Evolutionary conservation across 2,113 vertebrate species (phyloP).

Genomic region (Nipponia nippon): DNA sequence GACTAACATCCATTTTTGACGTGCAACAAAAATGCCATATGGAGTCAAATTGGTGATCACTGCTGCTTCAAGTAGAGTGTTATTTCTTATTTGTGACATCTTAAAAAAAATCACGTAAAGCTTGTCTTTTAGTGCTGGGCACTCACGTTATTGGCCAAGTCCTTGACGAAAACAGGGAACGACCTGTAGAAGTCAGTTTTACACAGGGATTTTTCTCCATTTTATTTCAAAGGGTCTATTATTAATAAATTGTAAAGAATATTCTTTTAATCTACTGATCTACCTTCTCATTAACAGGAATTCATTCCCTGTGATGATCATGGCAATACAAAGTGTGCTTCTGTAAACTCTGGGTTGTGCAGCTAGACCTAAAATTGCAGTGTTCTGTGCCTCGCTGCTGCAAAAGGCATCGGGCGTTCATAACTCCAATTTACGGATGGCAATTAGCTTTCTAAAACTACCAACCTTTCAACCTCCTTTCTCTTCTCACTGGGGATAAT

Average conservation of each 20-base stretch:
- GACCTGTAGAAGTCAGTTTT: not conserved
- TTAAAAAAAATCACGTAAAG: not conserved
- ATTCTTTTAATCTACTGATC: not conserved
- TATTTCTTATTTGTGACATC: constrained; percentile 25
- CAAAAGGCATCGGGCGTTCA: not conserved
- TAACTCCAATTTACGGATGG: constrained; percentile 9
- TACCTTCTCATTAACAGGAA: not conserved
- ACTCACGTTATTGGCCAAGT: not conserved
- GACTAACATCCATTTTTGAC: constrained; percentile 40
- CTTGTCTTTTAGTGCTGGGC: constrained; percentile 11
- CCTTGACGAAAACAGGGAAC: not conserved
- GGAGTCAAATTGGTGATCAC: constrained; percentile 33
- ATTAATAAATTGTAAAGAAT: constrained; percentile 21
- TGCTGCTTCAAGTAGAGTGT: constrained; percentile 17
- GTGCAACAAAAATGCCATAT: constrained; percentile 29
- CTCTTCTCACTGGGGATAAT: constrained; percentile 48
- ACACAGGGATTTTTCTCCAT: not conserved
- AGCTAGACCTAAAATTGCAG: not conserved
- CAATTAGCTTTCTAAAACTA: constrained; percentile 56
- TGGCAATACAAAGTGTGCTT: not conserved
- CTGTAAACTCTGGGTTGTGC: not conserved
- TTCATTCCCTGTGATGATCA: not conserved
- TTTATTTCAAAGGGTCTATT: not conserved
- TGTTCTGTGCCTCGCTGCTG: not conserved
- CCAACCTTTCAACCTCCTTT: constrained; percentile 63